These are phyloP conservation scores for Hystrix brachyura DNA, from an alignment of 2,113 vertebrate species.

Conservation along the genomic window DNA sequence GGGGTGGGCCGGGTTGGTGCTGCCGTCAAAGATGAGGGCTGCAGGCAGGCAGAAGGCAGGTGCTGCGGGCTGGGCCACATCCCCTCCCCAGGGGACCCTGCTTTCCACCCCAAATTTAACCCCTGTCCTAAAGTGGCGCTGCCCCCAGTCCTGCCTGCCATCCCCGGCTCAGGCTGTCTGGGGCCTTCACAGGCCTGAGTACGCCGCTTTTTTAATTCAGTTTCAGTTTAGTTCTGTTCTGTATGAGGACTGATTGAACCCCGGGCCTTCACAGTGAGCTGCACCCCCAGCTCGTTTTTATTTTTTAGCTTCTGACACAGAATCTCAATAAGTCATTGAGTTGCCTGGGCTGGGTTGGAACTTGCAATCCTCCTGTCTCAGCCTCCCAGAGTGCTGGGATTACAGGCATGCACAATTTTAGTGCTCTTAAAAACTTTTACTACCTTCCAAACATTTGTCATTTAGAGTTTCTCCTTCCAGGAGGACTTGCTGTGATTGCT, in stretches of 20 bases:
- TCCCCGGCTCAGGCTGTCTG: rapidly evolving
- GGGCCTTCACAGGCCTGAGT: background rate
- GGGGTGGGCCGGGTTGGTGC: constrained; percentile 94
- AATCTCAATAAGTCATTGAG: background rate
- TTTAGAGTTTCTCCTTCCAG: background rate
- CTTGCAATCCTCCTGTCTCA: background rate
- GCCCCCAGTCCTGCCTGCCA: background rate
- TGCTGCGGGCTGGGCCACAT: rapidly evolving
- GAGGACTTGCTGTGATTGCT: background rate
- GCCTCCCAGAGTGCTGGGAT: background rate
- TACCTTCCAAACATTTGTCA: background rate
- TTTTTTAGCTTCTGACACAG: background rate
- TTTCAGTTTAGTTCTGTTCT: background rate
- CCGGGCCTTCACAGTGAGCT: background rate
- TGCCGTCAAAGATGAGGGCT: constrained; percentile 95
- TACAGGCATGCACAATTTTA: background rate
- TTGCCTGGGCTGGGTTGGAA: background rate
- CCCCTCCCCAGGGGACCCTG: background rate
- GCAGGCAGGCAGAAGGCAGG: background rate
- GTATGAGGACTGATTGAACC: background rate
- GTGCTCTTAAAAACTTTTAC: background rate
- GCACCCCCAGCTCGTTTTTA: background rate
- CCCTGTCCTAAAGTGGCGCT: background rate
- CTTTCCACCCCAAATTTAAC: background rate
- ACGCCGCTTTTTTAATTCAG: background rate